phyloP scores from a whole-genome alignment of 2,797 vertebrate species.

The Lates japonicus region DNA sequence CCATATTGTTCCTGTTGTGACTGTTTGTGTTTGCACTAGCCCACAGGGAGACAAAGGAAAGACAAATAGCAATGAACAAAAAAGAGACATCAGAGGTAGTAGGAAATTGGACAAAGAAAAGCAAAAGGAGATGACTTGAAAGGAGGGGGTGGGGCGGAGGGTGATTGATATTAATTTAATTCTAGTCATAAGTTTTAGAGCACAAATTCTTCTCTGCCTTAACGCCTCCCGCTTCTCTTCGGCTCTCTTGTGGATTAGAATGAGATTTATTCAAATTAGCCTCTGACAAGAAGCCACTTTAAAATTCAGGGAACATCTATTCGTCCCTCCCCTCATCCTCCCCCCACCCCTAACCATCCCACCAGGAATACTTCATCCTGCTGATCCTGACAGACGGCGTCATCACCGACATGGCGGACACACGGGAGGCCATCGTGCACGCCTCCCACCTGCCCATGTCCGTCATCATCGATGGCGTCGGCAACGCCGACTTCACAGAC shows the following conservation, averaged over 20 bases:
- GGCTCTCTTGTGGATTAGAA: constrained; percentile 58
- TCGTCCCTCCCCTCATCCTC: neutral
- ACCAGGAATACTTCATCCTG: constrained; percentile 98
- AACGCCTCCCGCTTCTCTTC: constrained; percentile 49
- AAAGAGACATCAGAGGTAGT: constrained; percentile 30
- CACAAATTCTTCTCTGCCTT: constrained; percentile 52
- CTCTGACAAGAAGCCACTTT: constrained; percentile 50
- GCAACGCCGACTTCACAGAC: constrained; percentile 98
- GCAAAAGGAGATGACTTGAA: constrained; percentile 24
- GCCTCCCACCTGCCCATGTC: constrained; percentile 99
- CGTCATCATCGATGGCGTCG: constrained; percentile 98
- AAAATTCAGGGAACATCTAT: constrained; percentile 41
- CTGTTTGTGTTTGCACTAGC: constrained; percentile 27
- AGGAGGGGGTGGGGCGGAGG: neutral
- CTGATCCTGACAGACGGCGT: constrained; percentile 98
- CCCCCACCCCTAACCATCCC: neutral
- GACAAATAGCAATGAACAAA: constrained; percentile 35
- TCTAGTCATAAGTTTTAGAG: constrained; percentile 56
- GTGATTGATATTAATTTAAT: constrained; percentile 70
- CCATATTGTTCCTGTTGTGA: constrained; percentile 29
- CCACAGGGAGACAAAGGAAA: constrained; percentile 9
- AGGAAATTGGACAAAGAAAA: constrained; percentile 16
- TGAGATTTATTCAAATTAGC: constrained; percentile 77
- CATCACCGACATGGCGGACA: constrained; percentile 99
- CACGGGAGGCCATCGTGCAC: constrained; percentile 97